These are phyloP conservation scores for Rallus crepitans DNA, from an alignment of 2,797 vertebrate genomes.

Conservation along the genomic window DNA sequence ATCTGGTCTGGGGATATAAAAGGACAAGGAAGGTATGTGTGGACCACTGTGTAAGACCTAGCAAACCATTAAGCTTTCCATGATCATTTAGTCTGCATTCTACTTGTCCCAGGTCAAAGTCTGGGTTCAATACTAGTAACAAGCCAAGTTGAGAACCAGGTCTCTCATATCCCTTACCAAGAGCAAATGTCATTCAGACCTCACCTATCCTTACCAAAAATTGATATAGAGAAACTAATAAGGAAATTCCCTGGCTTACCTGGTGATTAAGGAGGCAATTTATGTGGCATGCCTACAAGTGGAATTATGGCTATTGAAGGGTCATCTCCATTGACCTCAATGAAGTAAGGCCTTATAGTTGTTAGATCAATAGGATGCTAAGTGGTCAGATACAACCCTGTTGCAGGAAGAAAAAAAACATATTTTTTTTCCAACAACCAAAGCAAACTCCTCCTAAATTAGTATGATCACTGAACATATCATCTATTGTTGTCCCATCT, in stretches of 20 bases:
- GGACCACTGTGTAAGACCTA: background rate
- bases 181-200: background rate
- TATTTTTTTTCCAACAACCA: background rate
- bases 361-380: slow-evolving; percentile 91
- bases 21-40: fast-evolving
- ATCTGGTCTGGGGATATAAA: background rate
- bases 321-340: slow-evolving; percentile 89
- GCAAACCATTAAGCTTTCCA: background rate
- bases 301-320: slow-evolving; percentile 87
- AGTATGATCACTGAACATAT: background rate
- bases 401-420: background rate
- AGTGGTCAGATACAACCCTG: slow-evolving; percentile 89
- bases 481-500: background rate
- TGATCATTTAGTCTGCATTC: background rate
- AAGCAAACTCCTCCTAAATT: background rate
- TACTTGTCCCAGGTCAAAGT: background rate
- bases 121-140: background rate
- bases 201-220: background rate
- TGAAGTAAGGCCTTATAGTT: slow-evolving; percentile 88
- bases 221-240: background rate
- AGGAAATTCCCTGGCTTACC: slow-evolving; percentile 63
- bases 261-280: slow-evolving; percentile 81
- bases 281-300: slow-evolving; percentile 84
- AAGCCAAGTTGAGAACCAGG: background rate
- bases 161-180: background rate